Conservation (phyloP, 2,113 vertebrate genomes). For the Chascanopsetta lugubris region DNA sequence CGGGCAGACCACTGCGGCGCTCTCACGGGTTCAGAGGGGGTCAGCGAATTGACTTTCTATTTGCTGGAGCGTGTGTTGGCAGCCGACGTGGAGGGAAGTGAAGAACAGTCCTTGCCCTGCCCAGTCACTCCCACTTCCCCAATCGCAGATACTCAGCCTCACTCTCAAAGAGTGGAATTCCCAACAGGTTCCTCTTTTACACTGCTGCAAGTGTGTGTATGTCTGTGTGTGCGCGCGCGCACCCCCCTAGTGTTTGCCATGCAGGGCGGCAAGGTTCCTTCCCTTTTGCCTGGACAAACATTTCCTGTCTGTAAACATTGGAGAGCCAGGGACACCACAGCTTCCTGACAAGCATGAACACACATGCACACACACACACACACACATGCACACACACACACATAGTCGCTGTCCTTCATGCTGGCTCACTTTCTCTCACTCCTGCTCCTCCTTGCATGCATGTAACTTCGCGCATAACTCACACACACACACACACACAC, state of each 20-base stretch:
- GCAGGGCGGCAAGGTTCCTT: slow-evolving; percentile 71
- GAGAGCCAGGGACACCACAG: slow-evolving; percentile 67
- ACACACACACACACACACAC: slow-evolving; percentile 1
- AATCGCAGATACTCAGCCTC: slow-evolving; percentile 51
- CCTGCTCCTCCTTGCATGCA: slow-evolving; percentile 35
- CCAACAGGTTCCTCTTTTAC: slow-evolving; percentile 51
- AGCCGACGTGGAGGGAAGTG: slow-evolving; percentile 57
- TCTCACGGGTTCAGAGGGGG: slow-evolving; percentile 49
- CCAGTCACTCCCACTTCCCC: slow-evolving; percentile 67
- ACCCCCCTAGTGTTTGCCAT: slow-evolving; percentile 57
- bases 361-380: slow-evolving; percentile 32
- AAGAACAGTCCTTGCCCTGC: slow-evolving; percentile 56
- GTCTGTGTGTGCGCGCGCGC: slow-evolving; percentile 20
- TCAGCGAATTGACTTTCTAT: slow-evolving; percentile 64
- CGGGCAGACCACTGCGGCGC: slow-evolving; percentile 6
- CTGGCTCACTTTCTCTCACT: slow-evolving; percentile 59
- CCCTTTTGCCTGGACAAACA: slow-evolving; percentile 80
- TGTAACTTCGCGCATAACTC: slow-evolving; percentile 45
- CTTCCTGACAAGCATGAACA: slow-evolving; percentile 62
- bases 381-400: slow-evolving; percentile 27
- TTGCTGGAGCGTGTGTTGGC: slow-evolving; percentile 58
- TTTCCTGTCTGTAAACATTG: slow-evolving; percentile 81
- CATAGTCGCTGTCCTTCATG: slow-evolving; percentile 38
- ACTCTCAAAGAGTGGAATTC: slow-evolving; percentile 33
- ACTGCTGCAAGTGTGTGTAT: slow-evolving; percentile 27